Percentiles rank a stretch among this genome's conserved stretches.
These are phyloP conservation scores for Invenusta paracnida DNA, from an alignment of 2,888 invertebrate genomes.

Conservation along the genomic window DNA sequence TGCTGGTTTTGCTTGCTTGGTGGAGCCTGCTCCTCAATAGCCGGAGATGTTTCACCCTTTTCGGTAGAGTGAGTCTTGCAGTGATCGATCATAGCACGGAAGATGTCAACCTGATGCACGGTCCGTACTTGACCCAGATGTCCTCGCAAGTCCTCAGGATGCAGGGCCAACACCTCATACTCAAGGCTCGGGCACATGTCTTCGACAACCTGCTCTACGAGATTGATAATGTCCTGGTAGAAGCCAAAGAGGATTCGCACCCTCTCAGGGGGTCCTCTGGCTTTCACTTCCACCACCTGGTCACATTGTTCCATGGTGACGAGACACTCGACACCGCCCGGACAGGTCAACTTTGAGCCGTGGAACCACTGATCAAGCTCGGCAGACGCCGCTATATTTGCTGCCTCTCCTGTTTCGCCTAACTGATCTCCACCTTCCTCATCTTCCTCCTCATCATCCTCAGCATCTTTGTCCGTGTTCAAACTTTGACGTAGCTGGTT, in stretches of 20 bases:
- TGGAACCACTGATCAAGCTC: constrained; percentile 72
- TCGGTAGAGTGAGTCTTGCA: constrained; percentile 30
- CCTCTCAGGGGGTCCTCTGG: constrained; percentile 66
- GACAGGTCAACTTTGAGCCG: constrained; percentile 70
- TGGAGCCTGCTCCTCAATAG: too few species aligned
- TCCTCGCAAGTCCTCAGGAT: constrained; percentile 65
- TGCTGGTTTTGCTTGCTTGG: constrained; percentile 27
- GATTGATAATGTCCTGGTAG: constrained; percentile 68
- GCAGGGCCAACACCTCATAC: constrained; percentile 68
- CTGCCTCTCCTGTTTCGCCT: neutral
- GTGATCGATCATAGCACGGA: constrained; percentile 43
- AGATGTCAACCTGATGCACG: constrained; percentile 39
- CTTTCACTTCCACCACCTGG: constrained; percentile 67
- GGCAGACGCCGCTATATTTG: constrained; percentile 64
- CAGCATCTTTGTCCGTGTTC: constrained; percentile 51
- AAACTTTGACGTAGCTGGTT: constrained; percentile 65
- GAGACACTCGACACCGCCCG: constrained; percentile 67
- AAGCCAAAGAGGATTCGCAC: constrained; percentile 65
- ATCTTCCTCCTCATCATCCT: constrained; percentile 44
- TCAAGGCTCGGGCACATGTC: constrained; percentile 69
- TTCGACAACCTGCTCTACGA: constrained; percentile 67
- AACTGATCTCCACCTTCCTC: constrained; percentile 43
- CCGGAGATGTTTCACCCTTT: too few species aligned
- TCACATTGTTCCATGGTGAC: constrained; percentile 64
- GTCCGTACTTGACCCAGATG: constrained; percentile 51